Base-by-base conservation (phyloP, 64 coral and sea anemone genomes). In the Acropora yongei region DNA sequence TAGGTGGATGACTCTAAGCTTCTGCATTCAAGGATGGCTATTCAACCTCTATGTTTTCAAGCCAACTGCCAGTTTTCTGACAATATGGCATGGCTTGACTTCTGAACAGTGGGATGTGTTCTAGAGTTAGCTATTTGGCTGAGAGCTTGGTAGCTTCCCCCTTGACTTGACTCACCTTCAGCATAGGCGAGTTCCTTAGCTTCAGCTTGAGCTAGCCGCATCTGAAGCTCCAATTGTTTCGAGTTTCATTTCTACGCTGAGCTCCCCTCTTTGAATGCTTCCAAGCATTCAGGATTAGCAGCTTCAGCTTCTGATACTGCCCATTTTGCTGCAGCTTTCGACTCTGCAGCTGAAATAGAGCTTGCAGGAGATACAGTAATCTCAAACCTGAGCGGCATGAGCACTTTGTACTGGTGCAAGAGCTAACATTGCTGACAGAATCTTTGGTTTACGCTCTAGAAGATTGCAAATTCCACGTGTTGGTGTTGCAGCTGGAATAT, bases 151-250 rank as follows among this genome's bases (percentile, higher is more conserved):
- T 68, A 16, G 63, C 63, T 68, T 68, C 63, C 63, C 63, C 9
- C 17, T n/a, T 68, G 44, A 11, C 74, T 68, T 68, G 63, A 68
- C 49, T 78, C 43, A 9, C 44, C 46, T n/a, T 78, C 9, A 14
- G 76, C 11, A 12, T 78, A 47, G 10, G 18, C 12, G 44, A 78
- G 76, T 78, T 86, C 83, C 44, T 86, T 41, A 44, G 65, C 63
- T 68, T 86, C 40, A 72, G 65, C 83, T 48, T 49, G 5, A 48
- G 44, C 58, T 86, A 71, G 41, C 43, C 72, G 8, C 2, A 12
- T 86, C 69, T 86, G 58, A 86, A 55, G 65, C 6, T 43, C 83
- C 44, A 61, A 89, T 9, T 45, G 55, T 7, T 43, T 78, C 18
- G 1, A 14, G 11, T 63, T 51, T 89, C 51, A 55, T 55, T 55